Base-by-base conservation (phyloP, 2,113 vertebrate genomes). In the Scatophagus argus region DNA sequence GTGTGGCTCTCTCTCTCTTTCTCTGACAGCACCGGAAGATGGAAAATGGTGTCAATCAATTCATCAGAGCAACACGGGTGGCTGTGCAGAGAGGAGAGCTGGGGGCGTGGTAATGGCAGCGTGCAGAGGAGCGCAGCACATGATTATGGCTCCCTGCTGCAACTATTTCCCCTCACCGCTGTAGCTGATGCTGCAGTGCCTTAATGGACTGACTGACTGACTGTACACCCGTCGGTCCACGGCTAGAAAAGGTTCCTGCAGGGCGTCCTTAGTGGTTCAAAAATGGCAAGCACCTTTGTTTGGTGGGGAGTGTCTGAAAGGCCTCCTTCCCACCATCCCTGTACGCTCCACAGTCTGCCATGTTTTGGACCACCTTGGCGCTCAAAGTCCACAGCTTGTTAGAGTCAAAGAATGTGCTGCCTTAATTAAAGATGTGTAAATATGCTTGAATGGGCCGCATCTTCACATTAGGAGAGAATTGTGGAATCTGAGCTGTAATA, bases 341-440 rank as follows among this genome's bases (percentile, higher is more conserved):
- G 4, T 1, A 3, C 5, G 1, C 51, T 7, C n/a, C n/a, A n/a
- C n/a, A n/a, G n/a, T n/a, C 25, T 32, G 47, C 32, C 63, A 5
- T 2, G 86, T 79, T 77, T 69, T 71, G 87, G 79, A 91, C 94
- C 95, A 94, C 89, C 88, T 94, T 93, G 92, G 95, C 95, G 93
- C 92, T 92, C 93, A 88, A 63, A 74, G 94, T 95, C 92, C 95
- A 94, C 88, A 93, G 96, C 97, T 98, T 96, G 96, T 98, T 98
- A 97, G 95, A 94, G 93, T 95, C 89, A 96, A 83, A 95, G 96
- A 97, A 97, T 96, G 96, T 94, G 95, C 95, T 75, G 93, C 92
- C 93, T 97, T 97, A 97, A 98, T 97, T 98, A 98, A 97, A 97
- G 96, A 96, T 95, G 96, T 97, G 96, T 97, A 97, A 98, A 98